These are phyloP conservation scores for Mustela nigripes DNA, from an alignment of 2,113 vertebrate genomes.

Conservation along the genomic window DNA sequence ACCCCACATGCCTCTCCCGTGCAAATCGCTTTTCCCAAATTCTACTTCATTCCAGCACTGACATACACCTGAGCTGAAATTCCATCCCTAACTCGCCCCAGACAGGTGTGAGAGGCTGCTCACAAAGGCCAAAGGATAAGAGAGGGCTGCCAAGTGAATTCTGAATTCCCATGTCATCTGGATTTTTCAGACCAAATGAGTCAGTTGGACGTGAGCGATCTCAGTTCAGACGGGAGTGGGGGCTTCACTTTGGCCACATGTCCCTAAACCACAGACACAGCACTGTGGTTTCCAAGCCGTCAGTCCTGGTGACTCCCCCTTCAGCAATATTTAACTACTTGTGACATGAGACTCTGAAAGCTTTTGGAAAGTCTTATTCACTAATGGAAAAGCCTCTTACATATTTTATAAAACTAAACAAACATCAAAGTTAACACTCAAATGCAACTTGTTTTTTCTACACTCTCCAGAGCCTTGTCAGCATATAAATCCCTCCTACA, in stretches of 20 bases:
- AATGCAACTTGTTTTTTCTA: slow-evolving; percentile 69
- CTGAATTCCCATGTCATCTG: background rate
- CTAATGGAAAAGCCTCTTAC: slow-evolving; percentile 82
- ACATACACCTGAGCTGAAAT: background rate
- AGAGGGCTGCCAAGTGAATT: background rate
- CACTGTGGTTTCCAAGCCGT: slow-evolving; percentile 43
- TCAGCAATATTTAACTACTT: slow-evolving; percentile 69
- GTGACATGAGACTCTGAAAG: slow-evolving; percentile 79
- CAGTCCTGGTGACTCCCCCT: slow-evolving; percentile 50
- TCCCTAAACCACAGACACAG: slow-evolving; percentile 52
- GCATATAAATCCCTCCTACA: slow-evolving; percentile 36
- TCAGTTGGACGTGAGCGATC: background rate
- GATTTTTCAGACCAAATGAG: slow-evolving; percentile 45
- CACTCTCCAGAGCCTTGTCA: slow-evolving; percentile 46
- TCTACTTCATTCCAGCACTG: background rate
- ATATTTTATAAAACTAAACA: slow-evolving; percentile 84
- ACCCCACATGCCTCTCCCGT: background rate
- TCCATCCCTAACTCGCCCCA: background rate
- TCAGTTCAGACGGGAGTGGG: background rate
- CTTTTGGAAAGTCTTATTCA: slow-evolving; percentile 76
- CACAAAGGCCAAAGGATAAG: background rate
- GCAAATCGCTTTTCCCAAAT: background rate
- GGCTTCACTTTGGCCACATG: slow-evolving; percentile 30
- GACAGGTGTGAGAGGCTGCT: background rate
- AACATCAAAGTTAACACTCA: slow-evolving; percentile 82